Percentiles rank a stretch among this genome's conserved stretches.
These are phyloP conservation scores for Pollicipes pollicipes DNA, from an alignment of 1,140 invertebrate species.

Conservation along the genomic window DNA sequence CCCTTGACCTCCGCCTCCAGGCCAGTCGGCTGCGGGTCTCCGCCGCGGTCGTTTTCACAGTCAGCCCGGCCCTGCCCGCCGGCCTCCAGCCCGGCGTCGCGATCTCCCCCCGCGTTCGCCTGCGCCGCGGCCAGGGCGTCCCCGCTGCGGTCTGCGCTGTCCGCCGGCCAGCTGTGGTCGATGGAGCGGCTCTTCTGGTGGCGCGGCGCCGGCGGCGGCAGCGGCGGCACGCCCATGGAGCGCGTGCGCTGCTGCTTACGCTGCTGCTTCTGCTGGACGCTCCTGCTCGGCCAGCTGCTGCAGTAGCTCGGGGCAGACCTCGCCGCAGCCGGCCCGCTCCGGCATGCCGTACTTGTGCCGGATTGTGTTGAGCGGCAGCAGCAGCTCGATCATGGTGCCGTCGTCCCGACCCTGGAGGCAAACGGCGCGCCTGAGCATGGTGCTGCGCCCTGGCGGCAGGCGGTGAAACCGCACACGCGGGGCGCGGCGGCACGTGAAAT, in stretches of 20 bases:
- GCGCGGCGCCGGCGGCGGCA: neutral
- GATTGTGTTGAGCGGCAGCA: neutral
- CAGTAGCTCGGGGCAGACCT: neutral
- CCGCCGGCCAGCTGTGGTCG: neutral
- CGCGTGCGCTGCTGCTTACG: neutral
- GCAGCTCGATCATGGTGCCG: neutral
- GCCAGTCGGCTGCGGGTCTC: neutral
- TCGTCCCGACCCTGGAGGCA: constrained; percentile 3
- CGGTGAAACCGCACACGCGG: too few species aligned
- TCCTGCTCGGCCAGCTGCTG: neutral
- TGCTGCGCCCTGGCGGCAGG: too few species aligned
- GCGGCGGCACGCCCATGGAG: neutral
- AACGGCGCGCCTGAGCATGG: too few species aligned
- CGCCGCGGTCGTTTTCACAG: neutral
- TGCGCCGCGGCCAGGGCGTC: too few species aligned
- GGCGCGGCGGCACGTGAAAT: too few species aligned
- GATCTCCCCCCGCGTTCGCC: too few species aligned
- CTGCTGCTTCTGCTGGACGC: neutral
- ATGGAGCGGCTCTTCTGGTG: neutral
- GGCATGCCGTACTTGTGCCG: constrained; percentile 4
- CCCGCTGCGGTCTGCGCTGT: neutral
- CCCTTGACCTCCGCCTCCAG: neutral
- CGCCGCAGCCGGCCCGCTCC: neutral
- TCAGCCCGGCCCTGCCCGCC: neutral
- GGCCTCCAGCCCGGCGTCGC: too few species aligned